Conservation (phyloP, 2,797 vertebrate genomes). For the Vipera latastei region DNA sequence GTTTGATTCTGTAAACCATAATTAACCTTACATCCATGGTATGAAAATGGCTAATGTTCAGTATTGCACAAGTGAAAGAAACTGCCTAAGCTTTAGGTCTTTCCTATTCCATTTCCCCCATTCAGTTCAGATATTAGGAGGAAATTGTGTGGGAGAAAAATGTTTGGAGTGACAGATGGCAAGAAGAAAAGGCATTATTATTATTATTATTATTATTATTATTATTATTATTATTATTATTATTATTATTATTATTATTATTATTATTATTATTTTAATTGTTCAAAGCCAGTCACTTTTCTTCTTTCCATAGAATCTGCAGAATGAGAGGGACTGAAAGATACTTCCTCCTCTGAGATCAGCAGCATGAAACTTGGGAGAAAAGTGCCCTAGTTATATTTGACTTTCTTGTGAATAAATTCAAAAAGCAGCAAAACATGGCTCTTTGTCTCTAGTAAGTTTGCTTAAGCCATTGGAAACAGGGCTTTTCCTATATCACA, state of each 20-base stretch:
- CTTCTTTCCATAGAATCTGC: not conserved
- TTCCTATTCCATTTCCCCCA: not conserved
- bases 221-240: not conserved
- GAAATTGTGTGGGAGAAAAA: not conserved
- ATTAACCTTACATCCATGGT: not conserved
- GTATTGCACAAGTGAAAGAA: not conserved
- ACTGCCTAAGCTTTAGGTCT: not conserved
- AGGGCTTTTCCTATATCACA: not conserved
- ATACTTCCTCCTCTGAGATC: not conserved
- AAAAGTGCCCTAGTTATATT: not conserved
- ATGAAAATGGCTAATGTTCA: not conserved
- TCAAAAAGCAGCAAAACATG: not conserved
- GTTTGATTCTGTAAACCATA: not conserved
- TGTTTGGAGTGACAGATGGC: not conserved
- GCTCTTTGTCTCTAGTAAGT: not conserved
- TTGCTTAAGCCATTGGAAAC: not conserved
- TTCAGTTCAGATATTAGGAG: not conserved
- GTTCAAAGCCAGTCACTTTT: not conserved
- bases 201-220: not conserved
- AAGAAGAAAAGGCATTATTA: not conserved
- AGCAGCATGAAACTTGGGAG: not conserved
- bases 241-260: not conserved
- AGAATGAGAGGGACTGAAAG: not conserved
- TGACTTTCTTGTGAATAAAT: not conserved
- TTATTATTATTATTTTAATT: not conserved